Base-by-base conservation (phyloP, 1,140 invertebrate genomes). In the Drosophila aff. region DNA sequence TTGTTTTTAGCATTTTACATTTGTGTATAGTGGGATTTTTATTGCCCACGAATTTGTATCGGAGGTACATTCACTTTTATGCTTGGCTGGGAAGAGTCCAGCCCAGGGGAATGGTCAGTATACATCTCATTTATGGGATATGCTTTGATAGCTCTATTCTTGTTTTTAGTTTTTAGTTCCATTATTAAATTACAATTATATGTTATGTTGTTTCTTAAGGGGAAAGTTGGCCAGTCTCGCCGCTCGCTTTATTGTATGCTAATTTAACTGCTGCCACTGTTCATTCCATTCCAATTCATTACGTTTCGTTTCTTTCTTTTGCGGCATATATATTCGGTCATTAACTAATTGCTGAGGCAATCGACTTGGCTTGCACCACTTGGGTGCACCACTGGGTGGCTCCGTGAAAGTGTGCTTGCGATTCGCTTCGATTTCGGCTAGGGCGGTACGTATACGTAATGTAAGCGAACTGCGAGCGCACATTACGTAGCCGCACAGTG, bases 271-370 rank as follows among this genome's bases (percentile, higher is more conserved):
- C 76, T 52, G 77, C 77, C 59, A 73, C 81, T 63, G 68, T 73
- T 66, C 57, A 60, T 60, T 61, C 71, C 71, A 73, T 68, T 74
- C 60, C 73, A 62, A 44, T 65, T 41, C 49, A 61, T 75, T 79
- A 59, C 50, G 46, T 63, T 57, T 82, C 40, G 55, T 57, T 57
- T 57, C 31, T 69, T 85, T 85, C 82, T 75, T 74, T 82, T 83
- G 60, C 66, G 84, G 84, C 84, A 89, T 89, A 89, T 74, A 90
- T 89, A 89, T 90, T 90, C 87, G 84, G 84, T 84, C 85, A 89
- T 90, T 90, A 90, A 89, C 85, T 87, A 89, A 87, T 87, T 87
- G 81, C 77, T 89, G 85, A 89, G 84, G 81, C 87, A 89, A 89
- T 84, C 73, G 40, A 23, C 38, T 78, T 78, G 66, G 36, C 38